phyloP scores from a whole-genome alignment of 2,888 invertebrate species.

The Hartigia nigra region DNA sequence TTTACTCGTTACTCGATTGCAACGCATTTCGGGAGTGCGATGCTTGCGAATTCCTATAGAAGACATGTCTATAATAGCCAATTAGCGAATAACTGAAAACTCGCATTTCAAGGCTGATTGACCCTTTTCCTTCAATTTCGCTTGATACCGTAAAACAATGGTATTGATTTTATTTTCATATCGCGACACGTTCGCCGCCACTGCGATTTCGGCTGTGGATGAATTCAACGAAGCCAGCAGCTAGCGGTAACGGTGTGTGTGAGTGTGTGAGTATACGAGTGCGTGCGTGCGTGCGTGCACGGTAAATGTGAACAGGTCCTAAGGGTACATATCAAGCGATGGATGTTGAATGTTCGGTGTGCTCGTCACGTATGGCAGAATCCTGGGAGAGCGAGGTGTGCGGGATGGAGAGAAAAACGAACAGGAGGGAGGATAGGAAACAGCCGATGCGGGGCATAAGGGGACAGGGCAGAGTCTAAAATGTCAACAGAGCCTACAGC shows the following conservation, averaged over 20 bases:
- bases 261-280: background rate
- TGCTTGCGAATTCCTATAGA: background rate
- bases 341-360: slow-evolving; percentile 61
- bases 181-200: slow-evolving; percentile 33
- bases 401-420: slow-evolving; percentile 34
- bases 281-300: slow-evolving; percentile 7
- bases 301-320: slow-evolving; percentile 34
- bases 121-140: slow-evolving; percentile 43
- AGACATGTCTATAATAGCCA: background rate
- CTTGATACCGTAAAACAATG: slow-evolving; percentile 62
- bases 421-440: slow-evolving; percentile 24
- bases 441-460: background rate
- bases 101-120: too few relatives aligned
- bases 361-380: slow-evolving; percentile 59
- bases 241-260: background rate
- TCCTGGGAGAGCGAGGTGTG: slow-evolving; percentile 17
- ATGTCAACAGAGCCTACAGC: background rate
- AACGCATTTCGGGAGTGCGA: background rate
- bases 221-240: slow-evolving; percentile 3
- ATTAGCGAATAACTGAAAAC: too few relatives aligned
- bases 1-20: background rate
- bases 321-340: slow-evolving; percentile 62
- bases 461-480: background rate
- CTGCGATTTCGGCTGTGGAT: slow-evolving; percentile 34
- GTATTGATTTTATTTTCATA: slow-evolving; percentile 66